Conservation (phyloP, 2,888 invertebrate genomes). For the Eumacrocentrus americanus region DNA sequence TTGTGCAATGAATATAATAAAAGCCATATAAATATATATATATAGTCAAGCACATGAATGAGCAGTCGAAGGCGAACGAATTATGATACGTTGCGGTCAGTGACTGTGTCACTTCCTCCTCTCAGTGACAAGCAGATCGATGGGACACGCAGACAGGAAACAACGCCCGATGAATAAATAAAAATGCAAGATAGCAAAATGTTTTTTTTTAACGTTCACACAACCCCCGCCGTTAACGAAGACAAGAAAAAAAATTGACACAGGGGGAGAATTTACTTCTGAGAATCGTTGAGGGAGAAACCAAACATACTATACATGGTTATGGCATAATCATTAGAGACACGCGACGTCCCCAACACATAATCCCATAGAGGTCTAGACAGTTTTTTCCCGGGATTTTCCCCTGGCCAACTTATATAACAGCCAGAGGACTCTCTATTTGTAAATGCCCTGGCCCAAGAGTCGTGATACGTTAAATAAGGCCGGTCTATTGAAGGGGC, state of each 20-base stretch:
- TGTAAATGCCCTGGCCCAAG: too few relatives aligned
- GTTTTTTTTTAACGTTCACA: background rate
- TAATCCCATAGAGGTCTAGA: constrained; percentile 35
- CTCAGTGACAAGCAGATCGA: background rate
- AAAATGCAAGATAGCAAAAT: background rate
- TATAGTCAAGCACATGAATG: too few relatives aligned
- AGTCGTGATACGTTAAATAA: too few relatives aligned
- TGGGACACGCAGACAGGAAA: constrained; percentile 2
- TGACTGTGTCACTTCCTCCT: background rate
- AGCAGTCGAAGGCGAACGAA: too few relatives aligned
- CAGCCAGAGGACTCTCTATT: too few relatives aligned
- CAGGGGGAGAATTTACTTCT: constrained; percentile 23
- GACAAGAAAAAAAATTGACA: background rate
- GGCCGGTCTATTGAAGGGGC: background rate
- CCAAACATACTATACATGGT: constrained; percentile 12
- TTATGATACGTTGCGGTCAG: background rate
- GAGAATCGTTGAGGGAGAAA: constrained; percentile 30
- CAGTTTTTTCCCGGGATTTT: constrained; percentile 22
- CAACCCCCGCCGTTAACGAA: background rate
- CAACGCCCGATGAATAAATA: constrained; percentile 10
- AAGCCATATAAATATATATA: too few relatives aligned
- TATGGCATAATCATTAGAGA: constrained; percentile 36
- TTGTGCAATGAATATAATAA: too few relatives aligned
- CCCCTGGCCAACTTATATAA: too few relatives aligned
- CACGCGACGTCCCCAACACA: constrained; percentile 31